Base-by-base conservation (phyloP, 2,888 invertebrate genomes). In the Ephialtes manifestator region DNA sequence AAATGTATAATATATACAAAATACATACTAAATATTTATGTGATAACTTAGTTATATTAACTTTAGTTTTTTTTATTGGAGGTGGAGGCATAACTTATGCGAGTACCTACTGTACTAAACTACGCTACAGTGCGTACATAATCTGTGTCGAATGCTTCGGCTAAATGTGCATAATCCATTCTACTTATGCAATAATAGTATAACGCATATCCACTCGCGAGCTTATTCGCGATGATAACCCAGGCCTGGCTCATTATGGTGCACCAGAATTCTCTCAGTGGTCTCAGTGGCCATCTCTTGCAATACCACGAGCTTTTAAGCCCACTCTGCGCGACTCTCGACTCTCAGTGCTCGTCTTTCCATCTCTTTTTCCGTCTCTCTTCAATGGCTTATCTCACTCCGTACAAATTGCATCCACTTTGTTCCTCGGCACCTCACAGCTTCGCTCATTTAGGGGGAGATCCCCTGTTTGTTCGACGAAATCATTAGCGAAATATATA, bases 181-280 rank as follows among this genome's bases (percentile, higher is more conserved):
- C 67, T 77, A 68, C 72, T 74, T 81, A 55, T 53, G 60, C 31
- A 13, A 81, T 77, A 58, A 81, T 71, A 71, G 78, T 81, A 65
- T 58, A 81, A 75, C 55, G 55, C 71, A 60, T 46, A 74, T 78
- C 74, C 68, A 81, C 74, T 81, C 68, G 81, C 15, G 51, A 55
- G 63, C 55, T 81, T 46, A 78, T 76, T 39, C 48, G 81, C 70
- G 74, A 81, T 78, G 81, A 81, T 85, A 81, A 75, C 70, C 71
- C 77, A 67, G 60, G 58, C 18, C 39, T 18, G 15, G 78, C 75
- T 81, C 78, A 79, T 85, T 81, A 81, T 28, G 74, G 65, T 51
- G 31, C 70, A 55, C 70, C 78, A 65, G 71, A 72, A 65, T 65
- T 39, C 55, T n/a, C 53, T 83, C 55, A 18, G 18, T 35, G 31